phyloP scores from a whole-genome alignment of 2,113 vertebrate genomes.

The Gopherus flavomarginatus region DNA sequence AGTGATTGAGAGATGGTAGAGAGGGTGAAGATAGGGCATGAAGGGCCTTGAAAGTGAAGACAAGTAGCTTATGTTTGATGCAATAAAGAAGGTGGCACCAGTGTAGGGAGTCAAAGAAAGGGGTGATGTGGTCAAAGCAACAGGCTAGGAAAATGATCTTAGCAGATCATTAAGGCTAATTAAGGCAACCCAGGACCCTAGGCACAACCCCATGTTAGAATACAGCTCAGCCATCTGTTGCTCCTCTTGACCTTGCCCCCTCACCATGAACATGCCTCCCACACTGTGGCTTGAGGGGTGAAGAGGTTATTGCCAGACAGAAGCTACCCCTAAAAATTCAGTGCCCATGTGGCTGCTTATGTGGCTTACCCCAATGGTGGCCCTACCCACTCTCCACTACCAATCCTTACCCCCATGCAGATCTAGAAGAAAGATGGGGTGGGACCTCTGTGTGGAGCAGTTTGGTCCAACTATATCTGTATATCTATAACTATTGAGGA shows the following conservation, averaged over 20 bases:
- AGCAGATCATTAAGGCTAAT: background rate
- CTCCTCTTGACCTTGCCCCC: background rate
- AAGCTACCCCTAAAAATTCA: background rate
- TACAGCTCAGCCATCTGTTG: background rate
- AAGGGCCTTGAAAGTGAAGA: background rate
- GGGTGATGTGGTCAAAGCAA: background rate
- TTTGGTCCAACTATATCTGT: background rate
- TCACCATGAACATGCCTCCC: background rate
- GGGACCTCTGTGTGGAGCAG: background rate
- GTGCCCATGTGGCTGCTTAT: background rate
- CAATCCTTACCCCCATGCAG: background rate
- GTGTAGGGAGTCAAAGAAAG: background rate
- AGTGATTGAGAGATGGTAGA: background rate
- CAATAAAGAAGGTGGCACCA: background rate
- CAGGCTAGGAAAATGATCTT: background rate
- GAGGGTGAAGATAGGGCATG: background rate
- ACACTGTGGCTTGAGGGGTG: background rate
- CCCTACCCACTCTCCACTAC: fast-evolving
- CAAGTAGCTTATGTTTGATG: background rate
- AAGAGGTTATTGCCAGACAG: background rate
- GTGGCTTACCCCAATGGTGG: background rate
- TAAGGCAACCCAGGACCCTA: background rate
- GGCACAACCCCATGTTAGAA: background rate
- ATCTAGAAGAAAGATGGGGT: background rate
- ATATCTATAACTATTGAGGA: background rate